phyloP scores from a whole-genome alignment of 2,797 vertebrate species.

The Microtus californicus region DNA sequence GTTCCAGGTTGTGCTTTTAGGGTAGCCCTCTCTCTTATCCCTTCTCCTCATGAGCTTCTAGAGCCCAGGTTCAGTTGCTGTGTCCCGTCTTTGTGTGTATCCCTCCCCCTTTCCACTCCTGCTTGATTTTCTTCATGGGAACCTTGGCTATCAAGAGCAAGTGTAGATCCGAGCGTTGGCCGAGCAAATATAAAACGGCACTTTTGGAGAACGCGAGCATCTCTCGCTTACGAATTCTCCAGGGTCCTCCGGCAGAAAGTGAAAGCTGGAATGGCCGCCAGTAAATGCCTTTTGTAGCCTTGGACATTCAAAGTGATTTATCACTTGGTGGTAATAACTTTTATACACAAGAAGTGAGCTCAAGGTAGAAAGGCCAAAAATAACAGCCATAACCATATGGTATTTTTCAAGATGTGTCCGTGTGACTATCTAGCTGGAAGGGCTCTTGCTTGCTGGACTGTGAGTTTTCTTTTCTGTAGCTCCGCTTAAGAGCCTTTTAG shows the following conservation, averaged over 20 bases:
- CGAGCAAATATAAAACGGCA: conserved; percentile 18
- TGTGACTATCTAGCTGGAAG: conserved; percentile 62
- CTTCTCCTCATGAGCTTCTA: neutral
- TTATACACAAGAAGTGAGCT: conserved; percentile 63
- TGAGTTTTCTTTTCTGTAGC: conserved; percentile 43
- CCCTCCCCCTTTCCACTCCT: neutral
- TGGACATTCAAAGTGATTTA: conserved; percentile 81
- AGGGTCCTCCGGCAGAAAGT: conserved; percentile 62
- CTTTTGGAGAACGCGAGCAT: conserved; percentile 71
- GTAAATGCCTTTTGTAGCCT: conserved; percentile 75
- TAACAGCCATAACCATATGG: conserved; percentile 80
- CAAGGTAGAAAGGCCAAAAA: conserved; percentile 77
- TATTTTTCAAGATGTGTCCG: conserved; percentile 66
- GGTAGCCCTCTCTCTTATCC: neutral
- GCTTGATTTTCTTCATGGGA: conserved; percentile 34
- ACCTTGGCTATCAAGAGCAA: conserved; percentile 28
- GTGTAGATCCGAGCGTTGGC: conserved; percentile 31
- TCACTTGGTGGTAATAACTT: conserved; percentile 80
- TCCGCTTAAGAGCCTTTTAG: conserved; percentile 39
- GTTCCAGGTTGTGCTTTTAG: neutral
- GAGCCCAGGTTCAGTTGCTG: neutral
- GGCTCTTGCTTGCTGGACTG: conserved; percentile 51
- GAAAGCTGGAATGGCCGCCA: conserved; percentile 68
- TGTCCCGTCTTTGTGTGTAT: neutral
- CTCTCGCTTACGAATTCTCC: conserved; percentile 69